Evolutionary conservation across 2,888 invertebrate genomes (phyloP), one percentile per base, ranked within the genome.

Genomic region (Sisyra terminalis): DNA sequence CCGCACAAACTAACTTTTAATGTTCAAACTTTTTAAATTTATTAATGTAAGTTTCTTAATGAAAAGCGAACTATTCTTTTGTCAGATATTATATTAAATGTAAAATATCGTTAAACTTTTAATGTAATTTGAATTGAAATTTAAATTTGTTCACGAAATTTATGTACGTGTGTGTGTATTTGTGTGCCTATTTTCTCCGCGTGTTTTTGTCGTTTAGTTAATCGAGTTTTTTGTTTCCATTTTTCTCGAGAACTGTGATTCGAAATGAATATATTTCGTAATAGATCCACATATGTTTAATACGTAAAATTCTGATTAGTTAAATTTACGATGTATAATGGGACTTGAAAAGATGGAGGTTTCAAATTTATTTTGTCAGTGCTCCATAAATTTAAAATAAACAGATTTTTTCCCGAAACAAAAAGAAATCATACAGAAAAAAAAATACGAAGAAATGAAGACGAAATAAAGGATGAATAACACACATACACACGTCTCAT

Each of bases 1-100:
- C 24, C 24, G 24, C 24, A 24, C 24, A 24, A 24, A 39, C 16
- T 39, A 39, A 39, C 17, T 39, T 39, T 39, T 39, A 39, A 39
- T 39, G 39, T 39, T 18, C 16, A 39, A 39, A 39, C 39, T 39
- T 39, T 39, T 39, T 39, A 39, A 39, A 39, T 39, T 39, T 39
- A 39, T 39, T 39, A 39, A 18, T 17, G 39, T 18, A 34, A 15
- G 13, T 15, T 15, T 13, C 34, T 34, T 34, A 34, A 34, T 34
- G 34, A 34, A 34, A 34, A 34, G 24, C 3, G 34, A 34, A 34
- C 34, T 13, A 34, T 15, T 34, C 15, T 11, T 34, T 34, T 34
- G 34, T 34, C 34, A 34, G 15, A 14, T 24, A 14, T 13, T 34
- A 34, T 34, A 34, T 34, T 34, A 34, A 34, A 34, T 13, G 13